Base-by-base conservation (phyloP, 2,113 vertebrate genomes). In the Phylloscopus whistleri region DNA sequence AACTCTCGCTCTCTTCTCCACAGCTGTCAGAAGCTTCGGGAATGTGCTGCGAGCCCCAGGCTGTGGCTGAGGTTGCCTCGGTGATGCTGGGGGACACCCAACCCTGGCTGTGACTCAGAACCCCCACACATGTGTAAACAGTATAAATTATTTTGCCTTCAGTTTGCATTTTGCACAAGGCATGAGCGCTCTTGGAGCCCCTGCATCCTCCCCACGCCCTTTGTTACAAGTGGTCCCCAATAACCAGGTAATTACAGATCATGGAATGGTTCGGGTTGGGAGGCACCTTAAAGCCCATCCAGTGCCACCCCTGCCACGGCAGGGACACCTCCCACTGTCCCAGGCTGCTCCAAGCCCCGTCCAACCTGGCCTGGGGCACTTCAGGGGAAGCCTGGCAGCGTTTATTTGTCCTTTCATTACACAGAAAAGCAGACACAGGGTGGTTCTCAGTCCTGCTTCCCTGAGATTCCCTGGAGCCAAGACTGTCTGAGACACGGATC, bases 101-200 rank as follows among this genome's bases (percentile, higher is more conserved):
- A 7, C n/a, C 28, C 31, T 41, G 2, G 1, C 46, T 24, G 41
- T 35, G 4, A 16, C 48, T 55, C 43, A 20, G 6, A 24, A 8
- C 26, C 19, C 24, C 10, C 27, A 33, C 12, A 3, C 5, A 0
- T 0, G 0, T 12, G 3, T n/a, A 19, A 63, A 33, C 5, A n/a
- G 18, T 13, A 8, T 13, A 1, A 26, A 23, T 16, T 20, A n/a
- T 24, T 8, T 66, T 21, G 4, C 16, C 26, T 55, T 46, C 8
- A 49, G n/a, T n/a, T n/a, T n/a, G n/a, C n/a, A n/a, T n/a, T n/a
- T n/a, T n/a, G n/a, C n/a, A n/a, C n/a, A n/a, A n/a, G n/a, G n/a
- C n/a, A n/a, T n/a, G n/a, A n/a, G n/a, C n/a, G n/a, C n/a, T n/a
- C n/a, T n/a, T n/a, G n/a, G n/a, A n/a, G n/a, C n/a, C n/a, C n/a